These are phyloP conservation scores for Astyanax mexicanus DNA, from an alignment of 2,797 vertebrate species.

Conservation along the genomic window DNA sequence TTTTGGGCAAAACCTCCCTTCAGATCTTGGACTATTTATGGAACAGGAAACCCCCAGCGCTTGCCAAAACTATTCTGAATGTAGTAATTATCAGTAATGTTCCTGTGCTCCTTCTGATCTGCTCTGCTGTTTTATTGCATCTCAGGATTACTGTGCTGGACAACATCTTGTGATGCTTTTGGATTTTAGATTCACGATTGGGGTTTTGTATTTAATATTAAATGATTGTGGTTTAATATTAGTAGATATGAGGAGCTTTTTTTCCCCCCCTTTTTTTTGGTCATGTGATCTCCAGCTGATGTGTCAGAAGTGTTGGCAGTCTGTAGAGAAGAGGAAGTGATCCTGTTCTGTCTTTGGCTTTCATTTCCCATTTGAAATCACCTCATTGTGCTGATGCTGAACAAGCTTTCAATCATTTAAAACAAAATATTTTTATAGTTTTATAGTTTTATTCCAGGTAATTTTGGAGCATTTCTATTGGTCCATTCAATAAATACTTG, in stretches of 20 bases:
- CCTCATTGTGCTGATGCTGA: background rate
- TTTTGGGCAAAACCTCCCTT: conserved; percentile 5
- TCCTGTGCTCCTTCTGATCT: background rate
- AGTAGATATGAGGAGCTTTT: background rate
- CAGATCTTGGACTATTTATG: conserved; percentile 22
- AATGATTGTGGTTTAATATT: background rate
- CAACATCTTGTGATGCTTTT: background rate
- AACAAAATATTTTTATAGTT: no score
- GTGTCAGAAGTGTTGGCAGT: conserved; percentile 38
- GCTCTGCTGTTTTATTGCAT: background rate
- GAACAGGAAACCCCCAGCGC: conserved; percentile 23
- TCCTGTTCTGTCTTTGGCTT: conserved; percentile 28
- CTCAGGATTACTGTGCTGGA: background rate
- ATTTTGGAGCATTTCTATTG: no score
- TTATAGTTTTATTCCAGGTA: no score
- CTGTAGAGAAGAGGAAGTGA: conserved; percentile 70
- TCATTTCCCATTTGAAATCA: conserved; percentile 22
- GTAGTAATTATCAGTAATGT: conserved; percentile 10
- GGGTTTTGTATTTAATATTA: background rate
- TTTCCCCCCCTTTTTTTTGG: conserved; percentile 5
- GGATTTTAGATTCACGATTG: background rate
- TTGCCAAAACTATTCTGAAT: background rate
- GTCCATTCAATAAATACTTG: no score
- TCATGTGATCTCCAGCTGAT: conserved; percentile 40
- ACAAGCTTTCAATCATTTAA: background rate